Conservation (phyloP, 2,113 vertebrate genomes). For the Nerophis lumbriciformis region DNA sequence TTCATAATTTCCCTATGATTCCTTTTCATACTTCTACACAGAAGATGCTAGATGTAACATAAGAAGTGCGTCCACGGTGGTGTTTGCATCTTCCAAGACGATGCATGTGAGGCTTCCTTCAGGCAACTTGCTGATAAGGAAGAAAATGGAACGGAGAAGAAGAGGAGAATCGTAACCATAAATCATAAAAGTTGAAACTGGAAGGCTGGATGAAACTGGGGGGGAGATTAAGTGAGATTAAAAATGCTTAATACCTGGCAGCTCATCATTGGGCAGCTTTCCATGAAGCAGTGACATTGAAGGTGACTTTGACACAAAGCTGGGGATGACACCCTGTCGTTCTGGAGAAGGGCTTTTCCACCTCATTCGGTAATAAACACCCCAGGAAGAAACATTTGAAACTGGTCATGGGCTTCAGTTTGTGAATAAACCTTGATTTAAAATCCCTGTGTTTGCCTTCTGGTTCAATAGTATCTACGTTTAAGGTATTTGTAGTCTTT, state of each 20-base stretch:
- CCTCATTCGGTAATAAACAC: not conserved
- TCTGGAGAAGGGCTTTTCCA: constrained; percentile 15
- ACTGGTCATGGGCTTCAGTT: not conserved
- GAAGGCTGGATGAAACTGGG: constrained; percentile 60
- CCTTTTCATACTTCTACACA: constrained; percentile 16
- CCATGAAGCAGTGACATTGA: constrained; percentile 61
- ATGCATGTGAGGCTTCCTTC: constrained; percentile 6
- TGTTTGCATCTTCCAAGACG: constrained; percentile 9
- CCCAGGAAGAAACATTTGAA: not conserved
- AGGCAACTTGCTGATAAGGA: constrained; percentile 29
- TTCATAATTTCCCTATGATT: constrained; percentile 36
- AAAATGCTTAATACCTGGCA: constrained; percentile 72
- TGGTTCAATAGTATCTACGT: too few relatives aligned
- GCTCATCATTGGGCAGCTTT: constrained; percentile 61
- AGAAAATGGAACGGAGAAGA: constrained; percentile 14
- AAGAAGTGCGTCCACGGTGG: constrained; percentile 7
- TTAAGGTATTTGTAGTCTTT: too few relatives aligned
- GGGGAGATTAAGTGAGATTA: constrained; percentile 74
- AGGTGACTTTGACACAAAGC: constrained; percentile 69
- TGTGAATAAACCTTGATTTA: not conserved
- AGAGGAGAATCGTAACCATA: constrained; percentile 42
- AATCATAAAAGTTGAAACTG: constrained; percentile 58
- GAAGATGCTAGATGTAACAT: not conserved
- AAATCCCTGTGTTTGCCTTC: constrained; percentile 2
- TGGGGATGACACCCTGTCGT: constrained; percentile 40